Evolutionary conservation across 2,113 vertebrate species (phyloP).

Genomic region (Poeciliopsis retropinna): DNA sequence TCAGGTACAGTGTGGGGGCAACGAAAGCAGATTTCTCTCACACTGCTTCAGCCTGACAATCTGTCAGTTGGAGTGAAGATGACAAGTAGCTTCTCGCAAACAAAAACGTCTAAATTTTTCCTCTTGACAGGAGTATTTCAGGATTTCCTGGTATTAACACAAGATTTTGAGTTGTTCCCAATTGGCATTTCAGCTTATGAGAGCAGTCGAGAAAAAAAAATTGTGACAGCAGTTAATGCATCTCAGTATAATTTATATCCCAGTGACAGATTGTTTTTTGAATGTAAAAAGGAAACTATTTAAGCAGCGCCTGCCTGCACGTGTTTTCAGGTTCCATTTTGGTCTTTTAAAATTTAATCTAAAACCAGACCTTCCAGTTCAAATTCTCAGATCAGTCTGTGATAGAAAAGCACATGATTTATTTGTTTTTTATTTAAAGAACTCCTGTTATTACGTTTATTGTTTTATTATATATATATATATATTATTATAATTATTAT

Average conservation of each 20-base stretch:
- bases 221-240: background rate
- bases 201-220: background rate
- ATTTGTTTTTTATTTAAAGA: no score
- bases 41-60: constrained; percentile 29
- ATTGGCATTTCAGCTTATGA: constrained; percentile 4
- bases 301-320: constrained; percentile 3
- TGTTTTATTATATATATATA: no score
- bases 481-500: no score
- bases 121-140: background rate
- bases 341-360: constrained; percentile 2
- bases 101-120: background rate
- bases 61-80: constrained; percentile 16
- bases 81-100: constrained; percentile 8
- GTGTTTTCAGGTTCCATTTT: constrained; percentile 4
- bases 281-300: constrained; percentile 14
- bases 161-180: background rate
- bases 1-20: constrained; percentile 25
- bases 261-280: background rate
- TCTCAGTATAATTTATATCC: constrained; percentile 3
- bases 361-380: background rate
- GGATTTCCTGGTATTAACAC: background rate
- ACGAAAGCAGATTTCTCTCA: constrained; percentile 41
- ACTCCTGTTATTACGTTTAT: no score
- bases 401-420: no score
- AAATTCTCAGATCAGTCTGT: background rate